Percentiles rank a stretch among this genome's conserved stretches.
These are phyloP conservation scores for Lerema accius DNA, from an alignment of 1,140 invertebrate species.

Conservation along the genomic window DNA sequence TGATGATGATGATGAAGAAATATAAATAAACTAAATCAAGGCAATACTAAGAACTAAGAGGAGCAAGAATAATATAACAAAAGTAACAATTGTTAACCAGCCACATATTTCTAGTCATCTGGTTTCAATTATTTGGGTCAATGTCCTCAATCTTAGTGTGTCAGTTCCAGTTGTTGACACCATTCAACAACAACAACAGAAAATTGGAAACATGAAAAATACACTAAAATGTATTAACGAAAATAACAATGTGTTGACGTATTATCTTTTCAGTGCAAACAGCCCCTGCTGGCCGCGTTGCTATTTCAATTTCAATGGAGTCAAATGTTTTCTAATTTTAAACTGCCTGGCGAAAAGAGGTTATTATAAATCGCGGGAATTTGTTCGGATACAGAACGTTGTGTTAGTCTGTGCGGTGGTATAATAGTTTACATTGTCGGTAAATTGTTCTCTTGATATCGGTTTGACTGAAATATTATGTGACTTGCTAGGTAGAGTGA, in stretches of 20 bases:
- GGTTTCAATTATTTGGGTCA: neutral
- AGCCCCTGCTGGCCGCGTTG: slow-evolving; percentile 51
- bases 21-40: no score
- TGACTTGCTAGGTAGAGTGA: no score
- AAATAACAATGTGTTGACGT: slow-evolving; percentile 44
- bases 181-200: slow-evolving; percentile 4
- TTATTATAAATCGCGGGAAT: slow-evolving; percentile 17
- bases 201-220: slow-evolving; percentile 10
- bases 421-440: no score
- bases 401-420: neutral
- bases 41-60: no score
- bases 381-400: slow-evolving; percentile 1
- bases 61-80: no score
- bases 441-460: no score
- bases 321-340: slow-evolving; percentile 39
- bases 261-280: slow-evolving; percentile 45
- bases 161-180: slow-evolving; percentile 23
- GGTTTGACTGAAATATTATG: no score
- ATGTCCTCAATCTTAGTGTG: neutral
- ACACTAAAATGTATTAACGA: slow-evolving; percentile 22
- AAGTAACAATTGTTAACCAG: no score
- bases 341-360: slow-evolving; percentile 31
- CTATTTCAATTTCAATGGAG: slow-evolving; percentile 43
- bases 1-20: no score
- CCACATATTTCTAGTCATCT: no score